Percentiles rank a stretch among this genome's conserved stretches.
phyloP scores from a whole-genome alignment of 2,113 vertebrate species.

The Speoplatyrhinus poulsoni region DNA sequence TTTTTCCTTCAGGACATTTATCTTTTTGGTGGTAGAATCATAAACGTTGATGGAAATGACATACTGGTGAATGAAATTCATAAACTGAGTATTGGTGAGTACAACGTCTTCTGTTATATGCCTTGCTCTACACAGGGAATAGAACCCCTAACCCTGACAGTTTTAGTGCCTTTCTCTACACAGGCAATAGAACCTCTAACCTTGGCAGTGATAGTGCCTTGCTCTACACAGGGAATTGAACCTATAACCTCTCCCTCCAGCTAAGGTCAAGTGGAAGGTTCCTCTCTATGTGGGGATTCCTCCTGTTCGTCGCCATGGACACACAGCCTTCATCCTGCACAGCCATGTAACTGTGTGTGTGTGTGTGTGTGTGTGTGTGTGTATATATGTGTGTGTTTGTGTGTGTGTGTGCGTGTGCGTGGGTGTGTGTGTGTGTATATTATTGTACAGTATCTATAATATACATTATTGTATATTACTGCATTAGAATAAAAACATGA shows the following conservation, averaged over 20 bases:
- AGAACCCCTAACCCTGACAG: background rate
- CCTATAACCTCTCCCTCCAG: slow-evolving; percentile 48
- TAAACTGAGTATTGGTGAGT: slow-evolving; percentile 76
- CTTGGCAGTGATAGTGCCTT: no score
- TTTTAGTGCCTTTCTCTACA: no score
- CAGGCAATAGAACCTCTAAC: no score
- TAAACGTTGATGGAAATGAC: slow-evolving; percentile 50
- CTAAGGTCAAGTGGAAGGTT: slow-evolving; percentile 81
- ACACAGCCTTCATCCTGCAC: slow-evolving; percentile 77
- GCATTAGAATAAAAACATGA: no score
- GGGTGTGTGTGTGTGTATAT: background rate
- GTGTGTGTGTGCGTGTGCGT: slow-evolving; percentile 14
- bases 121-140: no score
- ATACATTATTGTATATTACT: no score
- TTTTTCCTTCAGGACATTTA: slow-evolving; percentile 71
- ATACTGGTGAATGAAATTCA: slow-evolving; percentile 67
- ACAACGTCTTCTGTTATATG: background rate
- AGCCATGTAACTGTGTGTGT: slow-evolving; percentile 66
- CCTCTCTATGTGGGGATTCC: slow-evolving; percentile 78
- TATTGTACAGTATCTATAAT: background rate
- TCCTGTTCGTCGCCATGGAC: slow-evolving; percentile 69
- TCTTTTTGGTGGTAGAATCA: slow-evolving; percentile 70
- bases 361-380: slow-evolving; percentile 17
- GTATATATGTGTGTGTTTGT: slow-evolving; percentile 1
- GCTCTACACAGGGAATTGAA: no score